Percentiles rank a stretch among this genome's conserved stretches.
Evolutionary conservation across 2,888 invertebrate species (phyloP).

Genomic region (Rambutsinella grinnellia): DNA sequence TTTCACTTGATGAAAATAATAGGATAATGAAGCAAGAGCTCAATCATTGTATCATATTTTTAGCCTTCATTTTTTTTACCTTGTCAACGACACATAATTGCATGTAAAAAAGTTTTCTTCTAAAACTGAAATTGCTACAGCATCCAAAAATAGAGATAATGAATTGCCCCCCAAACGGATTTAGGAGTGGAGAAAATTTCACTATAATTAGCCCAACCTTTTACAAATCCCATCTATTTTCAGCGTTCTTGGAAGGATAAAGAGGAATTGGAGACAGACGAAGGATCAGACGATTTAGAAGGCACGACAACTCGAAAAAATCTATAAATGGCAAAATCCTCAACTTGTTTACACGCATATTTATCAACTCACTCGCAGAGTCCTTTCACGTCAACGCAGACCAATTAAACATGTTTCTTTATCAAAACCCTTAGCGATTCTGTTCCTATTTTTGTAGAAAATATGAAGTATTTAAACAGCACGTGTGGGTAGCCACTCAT

Average conservation of each 20-base stretch:
- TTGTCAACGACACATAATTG: neutral
- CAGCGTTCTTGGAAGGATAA: neutral
- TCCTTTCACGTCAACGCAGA: neutral
- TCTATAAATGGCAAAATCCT: slow-evolving; percentile 33
- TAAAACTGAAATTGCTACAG: slow-evolving; percentile 16
- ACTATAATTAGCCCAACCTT: neutral
- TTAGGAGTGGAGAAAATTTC: neutral
- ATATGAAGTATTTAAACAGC: neutral
- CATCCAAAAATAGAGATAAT: slow-evolving; percentile 34
- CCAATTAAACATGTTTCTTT: neutral
- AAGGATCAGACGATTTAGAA: neutral
- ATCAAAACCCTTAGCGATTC: neutral
- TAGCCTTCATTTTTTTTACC: too few species aligned
- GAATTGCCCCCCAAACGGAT: slow-evolving; percentile 20
- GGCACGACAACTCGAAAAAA: neutral
- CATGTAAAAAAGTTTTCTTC: neutral
- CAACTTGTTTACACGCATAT: neutral
- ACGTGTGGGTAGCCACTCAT: neutral
- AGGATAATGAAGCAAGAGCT: too few species aligned
- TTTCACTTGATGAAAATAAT: too few species aligned
- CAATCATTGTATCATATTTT: too few species aligned
- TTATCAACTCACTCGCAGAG: neutral
- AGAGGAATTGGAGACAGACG: neutral
- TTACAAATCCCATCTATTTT: neutral
- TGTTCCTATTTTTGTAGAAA: neutral